phyloP scores from a whole-genome alignment of 2,113 vertebrate genomes.

The Tiliqua scincoides region DNA sequence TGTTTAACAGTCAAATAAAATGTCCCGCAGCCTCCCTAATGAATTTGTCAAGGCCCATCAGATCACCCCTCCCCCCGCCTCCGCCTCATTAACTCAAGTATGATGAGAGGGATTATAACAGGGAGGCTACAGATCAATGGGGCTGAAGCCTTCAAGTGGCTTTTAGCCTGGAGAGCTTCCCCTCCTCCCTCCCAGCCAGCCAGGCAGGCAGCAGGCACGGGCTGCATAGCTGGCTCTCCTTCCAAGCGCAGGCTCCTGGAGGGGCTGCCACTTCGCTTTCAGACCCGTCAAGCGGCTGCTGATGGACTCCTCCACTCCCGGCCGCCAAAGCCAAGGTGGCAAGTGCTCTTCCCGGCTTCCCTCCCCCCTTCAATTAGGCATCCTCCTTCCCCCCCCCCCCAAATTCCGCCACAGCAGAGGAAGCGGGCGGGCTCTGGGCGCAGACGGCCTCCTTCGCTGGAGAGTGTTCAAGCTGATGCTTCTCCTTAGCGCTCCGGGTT shows the following conservation, averaged over 20 bases:
- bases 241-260: too few relatives aligned
- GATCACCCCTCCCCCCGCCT: slow-evolving; percentile 76
- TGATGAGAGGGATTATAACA: slow-evolving; percentile 82
- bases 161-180: slow-evolving; percentile 78
- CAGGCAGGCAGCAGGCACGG: slow-evolving; percentile 29
- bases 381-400: slow-evolving; percentile 26
- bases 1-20: slow-evolving; percentile 84
- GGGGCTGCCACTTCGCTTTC: slow-evolving; percentile 70
- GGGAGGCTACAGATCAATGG: slow-evolving; percentile 82
- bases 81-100: slow-evolving; percentile 86
- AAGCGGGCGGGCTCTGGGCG: too few relatives aligned
- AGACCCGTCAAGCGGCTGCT: slow-evolving; percentile 71
- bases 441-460: slow-evolving; percentile 74
- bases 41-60: slow-evolving; percentile 84
- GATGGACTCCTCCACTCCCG: slow-evolving; percentile 77
- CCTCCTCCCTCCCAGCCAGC: too few relatives aligned
- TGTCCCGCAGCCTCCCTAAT: slow-evolving; percentile 83
- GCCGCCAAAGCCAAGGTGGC: slow-evolving; percentile 78
- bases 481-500: slow-evolving; percentile 80
- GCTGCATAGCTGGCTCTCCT: too few relatives aligned
- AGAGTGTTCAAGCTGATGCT: slow-evolving; percentile 86
- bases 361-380: slow-evolving; percentile 84
- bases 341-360: slow-evolving; percentile 74
- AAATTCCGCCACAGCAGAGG: slow-evolving; percentile 70
- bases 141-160: slow-evolving; percentile 79